Conservation (phyloP, 2,888 invertebrate species). For the Nomada fucata region DNA sequence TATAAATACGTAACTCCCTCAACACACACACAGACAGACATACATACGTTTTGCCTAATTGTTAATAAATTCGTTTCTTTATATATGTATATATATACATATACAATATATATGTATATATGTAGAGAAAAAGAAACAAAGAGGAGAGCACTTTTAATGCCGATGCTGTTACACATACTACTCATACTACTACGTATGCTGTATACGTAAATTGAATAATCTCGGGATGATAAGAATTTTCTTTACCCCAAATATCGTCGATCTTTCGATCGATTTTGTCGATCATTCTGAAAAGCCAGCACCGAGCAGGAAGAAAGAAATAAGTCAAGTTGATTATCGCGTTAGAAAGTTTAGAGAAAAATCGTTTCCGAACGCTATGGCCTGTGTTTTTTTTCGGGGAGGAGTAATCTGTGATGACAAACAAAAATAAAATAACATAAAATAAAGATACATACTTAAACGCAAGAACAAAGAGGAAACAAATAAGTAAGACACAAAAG, state of each 20-base stretch:
- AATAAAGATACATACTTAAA: conserved; percentile 55
- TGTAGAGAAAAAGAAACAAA: neutral
- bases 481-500: conserved; percentile 9
- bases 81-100: conserved; percentile 14
- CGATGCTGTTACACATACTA: conserved; percentile 40
- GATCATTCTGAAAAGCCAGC: conserved; percentile 3
- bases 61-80: conserved; percentile 56
- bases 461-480: conserved; percentile 28
- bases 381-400: conserved; percentile 40
- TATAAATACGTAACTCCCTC: conserved; percentile 35
- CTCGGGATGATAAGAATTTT: conserved; percentile 32
- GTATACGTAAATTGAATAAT: conserved; percentile 4
- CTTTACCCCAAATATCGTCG: conserved; percentile 19
- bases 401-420: conserved; percentile 67
- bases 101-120: conserved; percentile 24
- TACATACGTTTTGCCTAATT: conserved; percentile 52
- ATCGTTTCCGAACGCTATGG: conserved; percentile 17
- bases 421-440: conserved; percentile 23
- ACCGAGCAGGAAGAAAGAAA: neutral
- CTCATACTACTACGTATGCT: conserved; percentile 23
- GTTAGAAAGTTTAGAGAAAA: neutral
- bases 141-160: conserved; percentile 44
- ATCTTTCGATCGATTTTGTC: conserved; percentile 1
- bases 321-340: neutral
- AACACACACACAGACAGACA: neutral